Evolutionary conservation across 2,797 vertebrate genomes (phyloP), one percentile per base, ranked within the genome.

Genomic region (Urocyon cinereoargenteus): DNA sequence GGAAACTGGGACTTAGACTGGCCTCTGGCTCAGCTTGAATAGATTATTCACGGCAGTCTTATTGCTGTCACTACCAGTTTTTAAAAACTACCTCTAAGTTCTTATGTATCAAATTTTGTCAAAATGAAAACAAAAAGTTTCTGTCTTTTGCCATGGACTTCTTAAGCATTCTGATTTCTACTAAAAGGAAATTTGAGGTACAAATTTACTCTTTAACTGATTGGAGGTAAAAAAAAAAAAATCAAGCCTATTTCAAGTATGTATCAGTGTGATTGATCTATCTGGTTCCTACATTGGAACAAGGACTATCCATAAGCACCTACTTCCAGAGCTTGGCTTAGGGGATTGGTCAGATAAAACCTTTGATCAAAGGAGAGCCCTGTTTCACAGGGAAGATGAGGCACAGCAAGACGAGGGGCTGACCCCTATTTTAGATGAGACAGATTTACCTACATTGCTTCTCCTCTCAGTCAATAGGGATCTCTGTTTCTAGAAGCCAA

Each of bases 121-220:
- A 24, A 92, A 95, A 61, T 84, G 55, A 72, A 79, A 89, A 55
- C 3, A 70, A 49, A 55, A 26, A 28, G 3, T 34, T 8, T 72
- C 12, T 49, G 3, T 79, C 18, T 28, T 55, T 91, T 81, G 36
- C 77, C 28, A 31, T 28, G 31, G 18, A 45, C 1, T 64, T 78
- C 55, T 51, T 73, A 94, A 89, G 36, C 13, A 86, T 91, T 86
- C 77, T 77, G 36, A 86, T 61, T 75, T 89, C 87, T 73, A 49
- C 15, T 51, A 86, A 85, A 2, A 79, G 51, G 18, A 94, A 75
- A 88, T 78, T 82, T 79, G 45, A 51, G 64, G 6, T 55, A 16
- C 2, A 81, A 84, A 93, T 2, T 21, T 79, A 64, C 31, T 31
- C 34, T 93, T 92, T 72, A 34, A 59, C 24, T 68, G 45, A 77